Evolutionary conservation across 2,888 invertebrate species (phyloP).

Genomic region (Lithodes maja): DNA sequence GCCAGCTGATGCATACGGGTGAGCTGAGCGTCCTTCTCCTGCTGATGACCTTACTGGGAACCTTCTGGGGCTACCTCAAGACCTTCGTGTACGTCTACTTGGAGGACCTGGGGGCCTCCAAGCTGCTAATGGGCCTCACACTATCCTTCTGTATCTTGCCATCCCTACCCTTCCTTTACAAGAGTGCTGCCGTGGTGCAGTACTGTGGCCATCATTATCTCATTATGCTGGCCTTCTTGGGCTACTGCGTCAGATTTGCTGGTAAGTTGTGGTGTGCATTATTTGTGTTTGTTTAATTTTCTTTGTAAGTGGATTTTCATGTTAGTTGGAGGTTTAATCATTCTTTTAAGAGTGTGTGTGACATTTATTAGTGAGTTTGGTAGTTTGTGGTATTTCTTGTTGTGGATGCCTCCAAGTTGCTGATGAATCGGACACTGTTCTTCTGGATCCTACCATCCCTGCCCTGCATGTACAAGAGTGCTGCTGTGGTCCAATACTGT

Average conservation of each 20-base stretch:
- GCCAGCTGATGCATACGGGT: conserved; percentile 46
- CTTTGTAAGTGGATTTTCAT: no score
- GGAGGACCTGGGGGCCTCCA: conserved; percentile 77
- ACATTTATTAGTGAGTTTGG: no score
- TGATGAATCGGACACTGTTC: conserved; percentile 82
- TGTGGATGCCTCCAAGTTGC: conserved; percentile 78
- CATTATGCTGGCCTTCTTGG: conserved; percentile 86
- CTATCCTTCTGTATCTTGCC: conserved; percentile 82
- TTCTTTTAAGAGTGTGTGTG: no score
- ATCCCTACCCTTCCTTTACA: conserved; percentile 83
- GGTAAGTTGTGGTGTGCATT: conserved; percentile 76
- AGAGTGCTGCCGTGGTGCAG: conserved; percentile 88
- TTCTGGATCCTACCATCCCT: conserved; percentile 83
- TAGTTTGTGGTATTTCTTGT: no score
- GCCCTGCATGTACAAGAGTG: conserved; percentile 85
- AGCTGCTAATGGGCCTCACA: conserved; percentile 81
- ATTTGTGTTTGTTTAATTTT: no score
- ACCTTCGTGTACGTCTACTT: conserved; percentile 84
- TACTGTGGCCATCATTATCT: conserved; percentile 89
- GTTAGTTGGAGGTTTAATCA: no score
- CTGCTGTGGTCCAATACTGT: conserved; percentile 88
- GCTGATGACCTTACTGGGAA: conserved; percentile 83
- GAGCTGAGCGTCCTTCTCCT: conserved; percentile 77
- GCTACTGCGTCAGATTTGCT: conserved; percentile 85
- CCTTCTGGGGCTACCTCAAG: conserved; percentile 88